Evolutionary conservation across 2,888 invertebrate species (phyloP).

Genomic region (Pelosia muscerda): DNA sequence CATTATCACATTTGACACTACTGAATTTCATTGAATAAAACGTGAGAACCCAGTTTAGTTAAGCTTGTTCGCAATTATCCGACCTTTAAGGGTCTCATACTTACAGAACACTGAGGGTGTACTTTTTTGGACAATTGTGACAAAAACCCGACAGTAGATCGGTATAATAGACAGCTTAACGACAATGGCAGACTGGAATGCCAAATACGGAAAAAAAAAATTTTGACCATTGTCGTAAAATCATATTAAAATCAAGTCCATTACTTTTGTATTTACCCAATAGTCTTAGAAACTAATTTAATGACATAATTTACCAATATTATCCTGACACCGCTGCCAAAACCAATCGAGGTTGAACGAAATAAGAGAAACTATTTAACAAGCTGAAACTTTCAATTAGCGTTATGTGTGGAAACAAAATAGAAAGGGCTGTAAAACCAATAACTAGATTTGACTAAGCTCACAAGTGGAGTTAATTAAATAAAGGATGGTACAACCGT

Average conservation of each 20-base stretch:
- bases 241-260: background rate
- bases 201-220: background rate
- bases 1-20: background rate
- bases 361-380: constrained; percentile 1
- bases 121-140: background rate
- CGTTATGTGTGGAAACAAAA: constrained; percentile 24
- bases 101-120: background rate
- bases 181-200: background rate
- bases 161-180: background rate
- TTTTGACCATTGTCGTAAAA: background rate
- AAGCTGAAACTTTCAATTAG: constrained; percentile 22
- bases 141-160: background rate
- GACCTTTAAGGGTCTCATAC: background rate
- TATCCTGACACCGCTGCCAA: background rate
- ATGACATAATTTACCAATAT: background rate
- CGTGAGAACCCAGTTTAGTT: background rate
- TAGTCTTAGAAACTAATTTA: background rate
- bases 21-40: background rate
- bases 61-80: background rate
- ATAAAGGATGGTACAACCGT: constrained; percentile 39
- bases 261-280: too few species aligned
- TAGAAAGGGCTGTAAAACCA: constrained; percentile 29
- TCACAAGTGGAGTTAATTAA: constrained; percentile 48
- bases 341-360: background rate
- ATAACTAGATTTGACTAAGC: constrained; percentile 40